A percentile compares a stretch with the other conserved stretches of the same genome.
Conservation (phyloP, 2,797 vertebrate species). For the Zalophus californianus region DNA sequence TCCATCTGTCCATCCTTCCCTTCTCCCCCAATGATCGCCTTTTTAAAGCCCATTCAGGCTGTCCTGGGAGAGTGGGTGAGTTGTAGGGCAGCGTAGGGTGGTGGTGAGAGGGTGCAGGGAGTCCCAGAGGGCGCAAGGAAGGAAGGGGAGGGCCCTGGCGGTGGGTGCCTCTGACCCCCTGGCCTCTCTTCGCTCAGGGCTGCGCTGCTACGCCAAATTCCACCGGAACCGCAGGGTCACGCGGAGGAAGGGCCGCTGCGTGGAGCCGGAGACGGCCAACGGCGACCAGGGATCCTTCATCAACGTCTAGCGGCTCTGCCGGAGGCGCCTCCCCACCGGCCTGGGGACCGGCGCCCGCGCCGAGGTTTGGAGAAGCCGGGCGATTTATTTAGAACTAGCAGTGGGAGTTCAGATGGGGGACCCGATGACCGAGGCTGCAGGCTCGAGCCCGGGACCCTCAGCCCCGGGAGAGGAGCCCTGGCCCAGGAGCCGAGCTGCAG, state of each 20-base stretch:
- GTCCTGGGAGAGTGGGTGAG: rapidly evolving
- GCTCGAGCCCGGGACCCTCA: slow-evolving; percentile 24
- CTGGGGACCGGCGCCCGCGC: neutral
- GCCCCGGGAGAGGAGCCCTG: neutral
- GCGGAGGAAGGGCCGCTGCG: slow-evolving; percentile 95
- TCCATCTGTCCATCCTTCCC: neutral
- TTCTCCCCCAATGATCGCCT: neutral
- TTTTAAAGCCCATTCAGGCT: neutral
- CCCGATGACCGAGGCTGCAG: slow-evolving; percentile 75
- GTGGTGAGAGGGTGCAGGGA: neutral
- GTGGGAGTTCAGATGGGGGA: slow-evolving; percentile 22
- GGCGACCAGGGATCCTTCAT: slow-evolving; percentile 96
- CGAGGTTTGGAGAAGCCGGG: slow-evolving; percentile 11
- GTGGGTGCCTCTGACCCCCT: neutral
- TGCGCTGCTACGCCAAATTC: slow-evolving; percentile 98
- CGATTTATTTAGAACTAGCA: slow-evolving; percentile 64
- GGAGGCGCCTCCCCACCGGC: neutral
- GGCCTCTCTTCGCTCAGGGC: slow-evolving; percentile 86
- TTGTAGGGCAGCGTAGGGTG: neutral
- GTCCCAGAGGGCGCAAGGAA: neutral
- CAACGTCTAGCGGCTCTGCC: slow-evolving; percentile 89
- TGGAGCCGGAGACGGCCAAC: slow-evolving; percentile 94
- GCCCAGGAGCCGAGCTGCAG: neutral
- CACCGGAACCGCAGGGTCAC: slow-evolving; percentile 97
- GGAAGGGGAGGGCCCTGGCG: no score